Conservation (phyloP, 1,140 invertebrate species). For the Bombus polaris region DNA sequence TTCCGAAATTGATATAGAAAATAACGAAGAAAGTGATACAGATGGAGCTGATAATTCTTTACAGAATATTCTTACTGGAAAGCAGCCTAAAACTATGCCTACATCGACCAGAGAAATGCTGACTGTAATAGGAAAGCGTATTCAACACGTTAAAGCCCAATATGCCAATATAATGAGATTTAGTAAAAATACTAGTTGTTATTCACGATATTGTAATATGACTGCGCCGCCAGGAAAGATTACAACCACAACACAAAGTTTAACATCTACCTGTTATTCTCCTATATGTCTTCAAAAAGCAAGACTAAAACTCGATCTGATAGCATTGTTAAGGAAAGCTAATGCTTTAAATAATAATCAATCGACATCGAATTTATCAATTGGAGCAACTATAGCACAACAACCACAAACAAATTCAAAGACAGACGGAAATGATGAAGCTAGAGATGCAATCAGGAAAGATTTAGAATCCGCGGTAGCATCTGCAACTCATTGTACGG, state of each 20-base stretch:
- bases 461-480: conserved; percentile 85
- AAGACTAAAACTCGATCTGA: conserved; percentile 86
- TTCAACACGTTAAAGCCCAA: conserved; percentile 85
- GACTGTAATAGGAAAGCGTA: conserved; percentile 84
- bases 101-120: conserved; percentile 80
- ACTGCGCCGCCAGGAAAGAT: conserved; percentile 71
- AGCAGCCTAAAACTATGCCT: conserved; percentile 65
- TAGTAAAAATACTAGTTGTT: conserved; percentile 87
- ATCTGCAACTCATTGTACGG: conserved; percentile 83
- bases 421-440: conserved; percentile 65
- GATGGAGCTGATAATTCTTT: conserved; percentile 80
- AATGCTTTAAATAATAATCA: conserved; percentile 80
- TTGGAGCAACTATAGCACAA: not conserved
- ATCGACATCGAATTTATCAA: conserved; percentile 25
- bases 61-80: conserved; percentile 79
- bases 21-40: conserved; percentile 84
- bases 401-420: conserved; percentile 57
- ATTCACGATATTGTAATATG: conserved; percentile 87
- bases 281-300: conserved; percentile 89
- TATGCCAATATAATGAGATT: conserved; percentile 86
- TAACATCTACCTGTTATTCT: conserved; percentile 88
- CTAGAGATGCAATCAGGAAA: conserved; percentile 84
- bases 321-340: conserved; percentile 86
- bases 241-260: conserved; percentile 81
- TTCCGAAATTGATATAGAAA: conserved; percentile 84